Evolutionary conservation across 2,888 invertebrate species (phyloP).

Genomic region (Drosophila kokeensis): DNA sequence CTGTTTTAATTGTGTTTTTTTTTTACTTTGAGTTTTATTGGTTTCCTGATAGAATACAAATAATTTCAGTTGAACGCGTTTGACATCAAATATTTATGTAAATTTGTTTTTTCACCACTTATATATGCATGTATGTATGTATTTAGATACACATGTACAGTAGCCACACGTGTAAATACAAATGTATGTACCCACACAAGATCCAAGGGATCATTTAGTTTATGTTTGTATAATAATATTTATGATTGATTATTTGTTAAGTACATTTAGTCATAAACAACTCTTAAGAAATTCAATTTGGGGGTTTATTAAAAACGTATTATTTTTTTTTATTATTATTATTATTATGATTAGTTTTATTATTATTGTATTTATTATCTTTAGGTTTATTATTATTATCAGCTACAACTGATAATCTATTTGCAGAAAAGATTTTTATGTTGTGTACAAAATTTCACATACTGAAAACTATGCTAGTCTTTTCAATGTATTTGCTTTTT

Average conservation of each 20-base stretch:
- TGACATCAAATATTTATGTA: conserved; percentile 54
- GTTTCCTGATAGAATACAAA: conserved; percentile 40
- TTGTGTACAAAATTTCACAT: conserved; percentile 11
- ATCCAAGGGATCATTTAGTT: conserved; percentile 30
- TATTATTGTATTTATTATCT: neutral
- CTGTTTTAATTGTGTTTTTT: conserved; percentile 21
- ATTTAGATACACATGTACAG: conserved; percentile 7
- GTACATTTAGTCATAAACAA: conserved; percentile 58
- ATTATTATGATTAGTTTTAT: neutral
- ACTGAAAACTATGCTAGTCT: neutral
- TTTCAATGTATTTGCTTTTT: neutral
- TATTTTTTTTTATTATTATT: neutral
- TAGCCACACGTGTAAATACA: conserved; percentile 16
- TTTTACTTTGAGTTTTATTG: conserved; percentile 26
- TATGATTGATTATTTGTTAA: conserved; percentile 40
- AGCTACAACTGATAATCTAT: conserved; percentile 21
- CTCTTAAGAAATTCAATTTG: conserved; percentile 46
- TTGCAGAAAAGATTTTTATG: conserved; percentile 35
- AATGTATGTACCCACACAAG: conserved; percentile 10
- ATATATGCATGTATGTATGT: conserved; percentile 27
- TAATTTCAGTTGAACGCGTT: conserved; percentile 52
- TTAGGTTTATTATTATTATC: conserved; percentile 27
- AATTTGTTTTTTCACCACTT: conserved; percentile 30
- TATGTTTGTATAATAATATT: conserved; percentile 27
- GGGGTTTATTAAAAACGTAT: conserved; percentile 44